Evolutionary conservation across 2,888 invertebrate species (phyloP).

Genomic region (Campaea margaritaria): DNA sequence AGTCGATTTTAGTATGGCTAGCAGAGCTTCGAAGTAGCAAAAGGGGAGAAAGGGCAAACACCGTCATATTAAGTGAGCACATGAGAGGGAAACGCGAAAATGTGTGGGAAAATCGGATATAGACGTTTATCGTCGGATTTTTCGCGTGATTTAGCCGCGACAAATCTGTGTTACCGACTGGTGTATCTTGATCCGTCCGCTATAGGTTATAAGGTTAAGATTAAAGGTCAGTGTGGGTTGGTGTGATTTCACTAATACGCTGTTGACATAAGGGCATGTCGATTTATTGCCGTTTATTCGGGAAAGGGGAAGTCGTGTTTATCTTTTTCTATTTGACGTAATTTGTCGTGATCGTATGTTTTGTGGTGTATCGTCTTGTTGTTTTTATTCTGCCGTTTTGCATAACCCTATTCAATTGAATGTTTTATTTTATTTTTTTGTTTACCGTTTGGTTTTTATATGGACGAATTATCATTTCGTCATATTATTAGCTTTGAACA

Average conservation of each 20-base stretch:
- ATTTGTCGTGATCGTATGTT: constrained; percentile 63
- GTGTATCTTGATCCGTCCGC: constrained; percentile 52
- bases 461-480: too few relatives aligned
- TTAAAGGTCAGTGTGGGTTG: constrained; percentile 31
- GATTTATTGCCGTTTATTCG: constrained; percentile 79
- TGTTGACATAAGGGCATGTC: constrained; percentile 79
- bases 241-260: constrained; percentile 70
- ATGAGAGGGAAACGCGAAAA: constrained; percentile 84
- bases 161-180: constrained; percentile 78
- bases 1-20: constrained; percentile 43
- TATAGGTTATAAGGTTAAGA: constrained; percentile 10
- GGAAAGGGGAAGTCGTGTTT: constrained; percentile 76
- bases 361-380: constrained; percentile 50
- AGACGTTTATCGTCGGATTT: constrained; percentile 84
- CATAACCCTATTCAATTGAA: constrained; percentile 7
- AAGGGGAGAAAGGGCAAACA: constrained; percentile 82
- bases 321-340: constrained; percentile 75
- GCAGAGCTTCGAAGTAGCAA: constrained; percentile 41
- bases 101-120: constrained; percentile 85
- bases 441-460: too few relatives aligned
- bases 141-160: constrained; percentile 82
- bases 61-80: constrained; percentile 85
- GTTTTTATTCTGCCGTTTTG: constrained; percentile 40
- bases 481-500: too few relatives aligned
- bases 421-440: not conserved